Evolutionary conservation across 2,113 vertebrate species (phyloP).

Genomic region (Mustela nigripes): DNA sequence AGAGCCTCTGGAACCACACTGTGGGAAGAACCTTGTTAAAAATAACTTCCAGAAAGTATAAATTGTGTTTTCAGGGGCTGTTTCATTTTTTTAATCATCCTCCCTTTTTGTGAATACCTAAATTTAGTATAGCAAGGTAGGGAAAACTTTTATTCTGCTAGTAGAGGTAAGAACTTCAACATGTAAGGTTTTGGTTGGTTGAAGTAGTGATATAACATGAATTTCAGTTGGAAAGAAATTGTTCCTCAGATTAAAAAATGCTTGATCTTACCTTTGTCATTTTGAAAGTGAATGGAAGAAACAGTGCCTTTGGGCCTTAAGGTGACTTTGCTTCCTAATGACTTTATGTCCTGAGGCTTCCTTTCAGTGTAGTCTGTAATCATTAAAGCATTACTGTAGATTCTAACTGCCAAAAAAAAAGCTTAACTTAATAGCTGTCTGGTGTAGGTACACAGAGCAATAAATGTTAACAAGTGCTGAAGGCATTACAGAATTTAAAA

Average conservation of each 20-base stretch:
- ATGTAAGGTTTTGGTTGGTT: neutral
- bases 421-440: neutral
- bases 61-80: neutral
- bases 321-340: neutral
- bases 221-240: neutral
- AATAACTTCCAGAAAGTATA: neutral
- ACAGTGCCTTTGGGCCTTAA: neutral
- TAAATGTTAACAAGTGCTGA: neutral
- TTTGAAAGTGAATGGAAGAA: slow-evolving; percentile 36
- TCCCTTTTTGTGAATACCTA: neutral
- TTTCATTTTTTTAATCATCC: neutral
- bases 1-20: neutral
- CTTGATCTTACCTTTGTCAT: neutral
- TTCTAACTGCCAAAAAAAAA: neutral
- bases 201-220: neutral
- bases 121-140: neutral
- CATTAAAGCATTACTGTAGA: neutral
- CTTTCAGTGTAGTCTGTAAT: neutral
- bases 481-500: neutral
- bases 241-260: neutral
- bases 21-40: neutral
- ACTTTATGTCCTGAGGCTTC: neutral
- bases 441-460: neutral
- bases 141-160: neutral
- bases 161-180: neutral